phyloP scores from a whole-genome alignment of 2,797 vertebrate species.

The Aplochiton taeniatus region DNA sequence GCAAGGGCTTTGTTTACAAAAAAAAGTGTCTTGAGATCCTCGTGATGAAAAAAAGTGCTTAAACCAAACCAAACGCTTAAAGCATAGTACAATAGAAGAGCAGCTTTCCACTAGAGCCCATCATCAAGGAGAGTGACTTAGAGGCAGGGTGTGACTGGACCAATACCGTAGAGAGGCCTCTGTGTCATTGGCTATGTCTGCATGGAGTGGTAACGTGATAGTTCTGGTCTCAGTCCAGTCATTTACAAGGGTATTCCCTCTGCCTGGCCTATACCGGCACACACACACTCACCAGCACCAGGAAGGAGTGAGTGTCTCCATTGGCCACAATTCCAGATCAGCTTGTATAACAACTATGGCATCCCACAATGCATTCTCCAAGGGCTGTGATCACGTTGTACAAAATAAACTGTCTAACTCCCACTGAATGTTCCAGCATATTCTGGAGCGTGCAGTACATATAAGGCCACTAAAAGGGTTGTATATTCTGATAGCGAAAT shows the following conservation, averaged over 20 bases:
- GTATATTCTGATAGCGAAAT: background rate
- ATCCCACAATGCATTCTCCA: conserved; percentile 64
- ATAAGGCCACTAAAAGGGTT: conserved; percentile 29
- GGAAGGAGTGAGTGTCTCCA: conserved; percentile 48
- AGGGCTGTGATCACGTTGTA: conserved; percentile 39
- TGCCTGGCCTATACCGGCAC: conserved; percentile 23
- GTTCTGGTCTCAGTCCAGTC: conserved; percentile 42
- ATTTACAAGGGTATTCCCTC: conserved; percentile 36
- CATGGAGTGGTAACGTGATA: conserved; percentile 19
- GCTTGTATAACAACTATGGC: conserved; percentile 68
- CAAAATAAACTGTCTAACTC: conserved; percentile 57
- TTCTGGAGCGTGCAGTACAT: conserved; percentile 34
- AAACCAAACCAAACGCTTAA: conserved; percentile 1
- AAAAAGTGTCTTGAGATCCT: background rate
- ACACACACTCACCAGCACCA: conserved; percentile 45
- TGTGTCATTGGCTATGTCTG: conserved; percentile 23
- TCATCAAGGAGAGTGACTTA: conserved; percentile 8
- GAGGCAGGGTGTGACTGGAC: conserved; percentile 2
- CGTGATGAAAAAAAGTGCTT: background rate
- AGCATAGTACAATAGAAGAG: conserved; percentile 14
- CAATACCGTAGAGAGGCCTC: conserved; percentile 16
- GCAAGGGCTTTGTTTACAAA: conserved; percentile 18
- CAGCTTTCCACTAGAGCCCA: conserved; percentile 21
- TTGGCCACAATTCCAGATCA: conserved; percentile 43
- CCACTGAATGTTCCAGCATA: conserved; percentile 48